Percentiles rank a stretch among this genome's conserved stretches.
These are phyloP conservation scores for Myxocyprinus asiaticus DNA, from an alignment of 2,113 vertebrate genomes.

Conservation along the genomic window DNA sequence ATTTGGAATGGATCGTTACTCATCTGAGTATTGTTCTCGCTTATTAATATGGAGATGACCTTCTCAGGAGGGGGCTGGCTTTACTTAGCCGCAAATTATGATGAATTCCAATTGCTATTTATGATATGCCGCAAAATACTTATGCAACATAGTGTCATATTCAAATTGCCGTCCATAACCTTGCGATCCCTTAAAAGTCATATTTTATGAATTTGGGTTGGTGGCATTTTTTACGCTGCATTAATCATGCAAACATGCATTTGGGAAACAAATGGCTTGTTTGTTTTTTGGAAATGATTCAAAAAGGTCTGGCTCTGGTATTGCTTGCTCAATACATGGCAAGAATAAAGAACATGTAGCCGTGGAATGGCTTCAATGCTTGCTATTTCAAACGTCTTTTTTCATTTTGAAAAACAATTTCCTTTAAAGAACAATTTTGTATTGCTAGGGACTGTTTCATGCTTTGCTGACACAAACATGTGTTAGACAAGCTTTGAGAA, in stretches of 20 bases:
- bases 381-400: neutral
- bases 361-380: neutral
- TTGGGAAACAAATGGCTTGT: conserved; percentile 60
- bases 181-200: conserved; percentile 61
- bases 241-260: conserved; percentile 62
- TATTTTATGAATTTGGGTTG: conserved; percentile 65
- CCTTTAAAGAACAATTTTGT: neutral
- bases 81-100: conserved; percentile 61
- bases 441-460: conserved; percentile 1
- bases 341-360: conserved; percentile 25
- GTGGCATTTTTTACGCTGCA: conserved; percentile 63
- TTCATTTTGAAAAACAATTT: neutral
- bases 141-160: conserved; percentile 67
- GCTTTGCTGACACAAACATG: conserved; percentile 24
- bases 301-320: conserved; percentile 49
- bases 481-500: conserved; percentile 5
- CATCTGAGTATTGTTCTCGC: conserved; percentile 59
- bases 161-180: conserved; percentile 66
- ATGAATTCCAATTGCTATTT: conserved; percentile 64
- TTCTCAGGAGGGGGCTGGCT: conserved; percentile 60
- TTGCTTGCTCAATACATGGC: conserved; percentile 33
- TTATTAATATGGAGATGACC: conserved; percentile 67
- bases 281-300: conserved; percentile 56
- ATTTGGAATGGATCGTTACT: conserved; percentile 63
- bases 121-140: conserved; percentile 58